Evolutionary conservation across 2,888 invertebrate species (phyloP).

Genomic region (Chrysolina haemoptera): DNA sequence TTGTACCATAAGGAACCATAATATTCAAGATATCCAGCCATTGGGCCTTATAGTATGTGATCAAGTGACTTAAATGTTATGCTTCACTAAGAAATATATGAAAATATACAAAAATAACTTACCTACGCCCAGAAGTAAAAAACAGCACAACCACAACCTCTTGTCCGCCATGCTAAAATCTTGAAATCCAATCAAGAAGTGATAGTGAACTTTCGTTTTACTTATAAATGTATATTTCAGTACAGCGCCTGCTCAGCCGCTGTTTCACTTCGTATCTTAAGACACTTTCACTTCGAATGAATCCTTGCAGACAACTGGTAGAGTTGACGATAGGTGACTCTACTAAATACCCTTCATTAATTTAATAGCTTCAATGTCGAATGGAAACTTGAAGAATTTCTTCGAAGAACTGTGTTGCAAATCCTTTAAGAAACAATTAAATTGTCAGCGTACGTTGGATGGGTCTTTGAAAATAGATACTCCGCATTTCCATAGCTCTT

Average conservation of each 20-base stretch:
- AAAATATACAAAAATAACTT: slow-evolving; percentile 58
- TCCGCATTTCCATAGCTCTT: no score
- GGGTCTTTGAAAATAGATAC: not conserved
- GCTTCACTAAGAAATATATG: not conserved
- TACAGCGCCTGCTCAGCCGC: slow-evolving; percentile 64
- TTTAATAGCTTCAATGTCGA: not conserved
- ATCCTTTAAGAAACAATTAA: not conserved
- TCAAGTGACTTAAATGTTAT: not conserved
- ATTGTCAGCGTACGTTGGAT: not conserved
- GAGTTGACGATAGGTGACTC: slow-evolving; percentile 66
- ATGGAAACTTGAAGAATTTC: not conserved
- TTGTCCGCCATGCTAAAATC: slow-evolving; percentile 68
- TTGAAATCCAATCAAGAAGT: slow-evolving; percentile 70
- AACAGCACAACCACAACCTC: slow-evolving; percentile 70
- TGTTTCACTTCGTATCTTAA: slow-evolving; percentile 53
- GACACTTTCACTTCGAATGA: slow-evolving; percentile 64
- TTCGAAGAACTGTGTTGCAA: not conserved
- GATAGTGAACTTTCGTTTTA: slow-evolving; percentile 68
- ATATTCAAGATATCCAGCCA: not conserved
- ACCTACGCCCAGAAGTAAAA: slow-evolving; percentile 67
- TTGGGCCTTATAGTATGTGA: not conserved
- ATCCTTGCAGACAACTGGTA: slow-evolving; percentile 61
- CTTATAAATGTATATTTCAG: slow-evolving; percentile 67
- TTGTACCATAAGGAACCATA: not conserved
- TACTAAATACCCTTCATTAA: slow-evolving; percentile 56